Evolutionary conservation across 1,140 invertebrate species (phyloP), one percentile per base, ranked within the genome.

Genomic region (Forficula auricularia): DNA sequence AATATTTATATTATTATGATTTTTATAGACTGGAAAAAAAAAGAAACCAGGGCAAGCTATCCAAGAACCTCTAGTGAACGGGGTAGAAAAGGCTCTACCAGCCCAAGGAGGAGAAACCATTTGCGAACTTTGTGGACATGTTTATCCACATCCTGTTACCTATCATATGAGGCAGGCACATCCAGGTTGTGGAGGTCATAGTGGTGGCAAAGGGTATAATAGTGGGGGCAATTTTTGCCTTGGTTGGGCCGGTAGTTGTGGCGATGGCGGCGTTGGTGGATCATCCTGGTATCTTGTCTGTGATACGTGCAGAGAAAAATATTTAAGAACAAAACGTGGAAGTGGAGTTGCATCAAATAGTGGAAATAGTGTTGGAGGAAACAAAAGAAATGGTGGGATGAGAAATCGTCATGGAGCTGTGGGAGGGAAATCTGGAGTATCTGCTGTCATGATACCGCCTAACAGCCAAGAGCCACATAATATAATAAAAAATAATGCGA

Each of bases 241-340:
- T 10, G 85, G 84, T 1, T 87, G 83, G 82, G 79, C 82, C 0
- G 85, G 84, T 12, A 82, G 82, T 50, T 91, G 87, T 59, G 87
- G 86, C 0, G 83, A 87, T 53, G 82, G 82, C 1, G 85, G 85
- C 10, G 69, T 79, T 8, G 81, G 79, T 19, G 82, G 77, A 20
- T 81, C 77, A 47, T 75, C 81, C 27, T 95, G 87, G 87, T 96
- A 95, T 60, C 68, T 94, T 1, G 76, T 90, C 47, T 96, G 90
- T 62, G 84, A 90, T 52, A 67, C 68, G 16, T 95, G 90, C 57
- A 72, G 89, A 3, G 82, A 88, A 19, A 84, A 81, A 51, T 84
- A 85, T 52, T 56, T 84, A 34, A 70, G 69, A 52, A 65, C 67
- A 8, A 71, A 67, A 48, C 69, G 67, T 48, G 12, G 51, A 57